Base-by-base conservation (phyloP, 2,888 invertebrate genomes). In the Octonoba sinensis region DNA sequence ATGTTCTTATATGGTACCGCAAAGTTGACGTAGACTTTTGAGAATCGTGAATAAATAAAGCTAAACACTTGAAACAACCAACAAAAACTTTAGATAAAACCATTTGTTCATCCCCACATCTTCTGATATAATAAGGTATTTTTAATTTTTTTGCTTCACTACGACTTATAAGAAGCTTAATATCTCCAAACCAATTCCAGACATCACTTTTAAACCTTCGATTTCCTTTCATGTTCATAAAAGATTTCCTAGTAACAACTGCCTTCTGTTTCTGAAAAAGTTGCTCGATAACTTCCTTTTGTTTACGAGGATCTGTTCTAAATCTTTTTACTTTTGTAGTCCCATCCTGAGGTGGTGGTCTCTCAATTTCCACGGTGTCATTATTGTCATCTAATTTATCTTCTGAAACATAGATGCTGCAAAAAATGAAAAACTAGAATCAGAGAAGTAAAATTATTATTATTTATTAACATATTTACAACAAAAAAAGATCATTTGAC, bases 211-310 rank as follows among this genome's bases (percentile, higher is more conserved):
- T 82, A 47, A 82, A 82, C 3, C 82, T 22, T 1, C 73, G 49
- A 56, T 82, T 82, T 16, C 82, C 82, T 36, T 82, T 82, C 73
- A 82, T 76, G 36, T 82, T 82, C 82, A 82, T 82, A 20, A 82
- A 82, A 11, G 75, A 75, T 20, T 82, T 82, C 16, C 67, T 20
- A 1, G 82, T 82, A 3, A 82, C 75, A 6, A 82, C 75, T 3
- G 82, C 82, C 20, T 70, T 75, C 13, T 82, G 82, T 27, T 82
- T 82, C 46, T 75, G 67, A 27, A 82, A 82, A n/a, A 82, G 72
- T 16, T 82, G 73, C 22, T 82, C 82, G 4, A 82, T 82, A 4
- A 76, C 73, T 71, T 82, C 82, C 20, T 82, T 82, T 57, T 82
- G 82, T 46, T 82, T 71, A 1, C 73, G 62, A 15, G 82, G 75